Percentiles rank a stretch among this genome's conserved stretches.
These are phyloP conservation scores for Enteromius paludinosus DNA, from an alignment of 2,797 vertebrate species.

Conservation along the genomic window DNA sequence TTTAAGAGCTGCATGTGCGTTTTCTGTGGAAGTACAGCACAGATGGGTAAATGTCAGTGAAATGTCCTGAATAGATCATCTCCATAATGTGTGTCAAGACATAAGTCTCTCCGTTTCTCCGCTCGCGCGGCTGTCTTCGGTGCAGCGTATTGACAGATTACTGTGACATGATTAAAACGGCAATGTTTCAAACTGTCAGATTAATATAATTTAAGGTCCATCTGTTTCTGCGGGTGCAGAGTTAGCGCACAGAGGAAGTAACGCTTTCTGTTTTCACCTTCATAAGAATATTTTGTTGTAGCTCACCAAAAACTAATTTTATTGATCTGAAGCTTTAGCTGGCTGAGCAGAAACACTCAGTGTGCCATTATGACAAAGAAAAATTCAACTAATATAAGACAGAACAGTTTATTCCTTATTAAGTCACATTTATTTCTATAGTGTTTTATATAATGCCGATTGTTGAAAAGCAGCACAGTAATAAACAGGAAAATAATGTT, in stretches of 20 bases:
- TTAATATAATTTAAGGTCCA: slow-evolving; percentile 53
- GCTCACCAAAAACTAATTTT: background rate
- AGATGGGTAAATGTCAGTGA: slow-evolving; percentile 75
- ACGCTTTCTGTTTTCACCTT: background rate
- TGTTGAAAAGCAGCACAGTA: background rate
- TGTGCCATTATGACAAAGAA: background rate
- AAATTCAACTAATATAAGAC: background rate
- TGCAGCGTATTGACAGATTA: slow-evolving; percentile 55
- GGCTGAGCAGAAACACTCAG: background rate
- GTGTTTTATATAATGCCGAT: background rate
- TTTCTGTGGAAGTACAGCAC: slow-evolving; percentile 62
- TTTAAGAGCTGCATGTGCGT: slow-evolving; percentile 36
- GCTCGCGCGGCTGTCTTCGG: slow-evolving; percentile 27
- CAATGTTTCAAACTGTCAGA: slow-evolving; percentile 56
- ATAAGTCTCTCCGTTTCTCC: slow-evolving; percentile 62
- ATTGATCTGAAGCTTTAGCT: background rate
- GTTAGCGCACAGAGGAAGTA: background rate
- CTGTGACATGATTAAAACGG: slow-evolving; percentile 65
- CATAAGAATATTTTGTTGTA: background rate
- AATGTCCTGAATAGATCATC: slow-evolving; percentile 69
- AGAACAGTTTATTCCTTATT: background rate
- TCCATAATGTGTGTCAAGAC: slow-evolving; percentile 64
- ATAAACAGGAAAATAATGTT: background rate
- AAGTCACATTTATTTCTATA: background rate
- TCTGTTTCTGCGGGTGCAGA: slow-evolving; percentile 6